Evolutionary conservation across 1,140 invertebrate species (phyloP).

Genomic region (Diprion similis): DNA sequence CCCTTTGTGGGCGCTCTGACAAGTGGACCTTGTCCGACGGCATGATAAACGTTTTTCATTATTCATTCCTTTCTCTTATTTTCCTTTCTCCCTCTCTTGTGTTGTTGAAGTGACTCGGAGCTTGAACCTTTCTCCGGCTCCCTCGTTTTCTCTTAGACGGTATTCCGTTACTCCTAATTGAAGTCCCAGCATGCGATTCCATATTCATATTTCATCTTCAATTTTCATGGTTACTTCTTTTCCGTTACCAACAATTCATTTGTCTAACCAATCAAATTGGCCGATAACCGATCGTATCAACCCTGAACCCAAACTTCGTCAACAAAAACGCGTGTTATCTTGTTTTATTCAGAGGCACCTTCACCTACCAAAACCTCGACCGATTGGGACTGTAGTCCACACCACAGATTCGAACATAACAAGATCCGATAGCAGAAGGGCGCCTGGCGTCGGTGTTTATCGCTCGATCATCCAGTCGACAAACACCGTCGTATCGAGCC

Average conservation of each 20-base stretch:
- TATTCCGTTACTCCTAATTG: too few relatives aligned
- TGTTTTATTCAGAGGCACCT: too few relatives aligned
- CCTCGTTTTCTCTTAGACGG: neutral
- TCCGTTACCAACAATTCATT: too few relatives aligned
- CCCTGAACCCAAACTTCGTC: too few relatives aligned
- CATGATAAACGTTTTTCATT: constrained; percentile 1
- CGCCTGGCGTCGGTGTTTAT: neutral
- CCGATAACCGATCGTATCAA: too few relatives aligned
- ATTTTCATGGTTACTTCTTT: too few relatives aligned
- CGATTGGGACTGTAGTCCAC: too few relatives aligned
- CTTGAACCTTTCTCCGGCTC: constrained; percentile 23
- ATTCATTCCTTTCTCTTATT: neutral
- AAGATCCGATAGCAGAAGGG: neutral
- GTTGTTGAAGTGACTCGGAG: constrained; percentile 19
- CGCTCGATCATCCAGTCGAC: neutral
- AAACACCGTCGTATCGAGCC: neutral
- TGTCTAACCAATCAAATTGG: too few relatives aligned
- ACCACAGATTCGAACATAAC: neutral
- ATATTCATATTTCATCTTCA: too few relatives aligned
- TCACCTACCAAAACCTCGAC: too few relatives aligned
- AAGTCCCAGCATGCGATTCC: too few relatives aligned
- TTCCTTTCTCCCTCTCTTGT: neutral
- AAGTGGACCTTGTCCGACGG: constrained; percentile 32
- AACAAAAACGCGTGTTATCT: too few relatives aligned
- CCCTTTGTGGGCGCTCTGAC: constrained; percentile 1